phyloP scores from a whole-genome alignment of 1,140 invertebrate species.

The Bombus confusus region DNA sequence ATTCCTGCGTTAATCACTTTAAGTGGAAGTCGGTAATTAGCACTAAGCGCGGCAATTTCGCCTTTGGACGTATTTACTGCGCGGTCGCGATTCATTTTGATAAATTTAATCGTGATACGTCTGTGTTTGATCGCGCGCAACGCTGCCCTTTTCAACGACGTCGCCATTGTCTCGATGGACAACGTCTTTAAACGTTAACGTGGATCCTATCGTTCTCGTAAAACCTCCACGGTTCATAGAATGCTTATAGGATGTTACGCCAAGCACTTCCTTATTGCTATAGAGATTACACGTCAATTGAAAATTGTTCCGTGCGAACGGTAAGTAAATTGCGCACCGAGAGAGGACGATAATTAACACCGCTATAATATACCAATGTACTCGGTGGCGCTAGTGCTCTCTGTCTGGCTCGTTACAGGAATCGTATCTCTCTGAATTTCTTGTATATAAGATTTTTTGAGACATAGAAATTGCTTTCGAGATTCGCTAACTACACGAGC shows the following conservation, averaged over 20 bases:
- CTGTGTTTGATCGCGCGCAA: neutral
- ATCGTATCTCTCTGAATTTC: too few relatives aligned
- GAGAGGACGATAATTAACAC: neutral
- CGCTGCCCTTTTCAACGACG: constrained; percentile 57
- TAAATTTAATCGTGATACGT: constrained; percentile 30
- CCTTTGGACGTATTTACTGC: constrained; percentile 32
- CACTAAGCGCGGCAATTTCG: constrained; percentile 56
- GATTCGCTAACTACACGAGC: too few relatives aligned
- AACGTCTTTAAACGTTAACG: constrained; percentile 6
- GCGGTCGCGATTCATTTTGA: constrained; percentile 29
- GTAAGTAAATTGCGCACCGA: neutral
- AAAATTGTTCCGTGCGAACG: neutral
- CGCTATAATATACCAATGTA: too few relatives aligned
- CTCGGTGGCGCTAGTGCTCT: neutral
- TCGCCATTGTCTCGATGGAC: constrained; percentile 57
- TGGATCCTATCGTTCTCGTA: neutral
- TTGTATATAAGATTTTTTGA: neutral
- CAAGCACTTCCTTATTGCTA: neutral
- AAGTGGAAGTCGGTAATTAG: constrained; percentile 60
- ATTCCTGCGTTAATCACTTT: constrained; percentile 63
- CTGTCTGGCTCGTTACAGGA: neutral
- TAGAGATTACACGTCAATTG: constrained; percentile 1
- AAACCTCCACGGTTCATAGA: neutral
- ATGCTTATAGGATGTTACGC: neutral
- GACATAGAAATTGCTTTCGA: neutral